Percentiles rank a stretch among this genome's conserved stretches.
Conservation (phyloP, 2,888 invertebrate genomes). For the Phyllotreta striolata region DNA sequence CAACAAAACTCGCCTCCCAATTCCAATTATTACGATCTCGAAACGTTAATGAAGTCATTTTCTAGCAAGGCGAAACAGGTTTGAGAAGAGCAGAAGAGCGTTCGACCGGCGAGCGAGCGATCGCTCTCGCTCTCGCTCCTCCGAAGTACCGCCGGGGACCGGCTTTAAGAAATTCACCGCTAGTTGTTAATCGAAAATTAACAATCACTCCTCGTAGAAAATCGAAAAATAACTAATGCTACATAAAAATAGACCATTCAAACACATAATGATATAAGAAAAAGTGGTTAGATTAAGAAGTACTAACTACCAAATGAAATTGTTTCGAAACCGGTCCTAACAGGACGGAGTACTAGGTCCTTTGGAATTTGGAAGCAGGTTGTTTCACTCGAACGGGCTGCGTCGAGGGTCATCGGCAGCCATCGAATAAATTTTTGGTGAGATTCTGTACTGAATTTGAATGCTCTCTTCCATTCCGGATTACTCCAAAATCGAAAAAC, state of each 20-base stretch:
- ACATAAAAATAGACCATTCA: too few relatives aligned
- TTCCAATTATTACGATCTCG: conserved; percentile 33
- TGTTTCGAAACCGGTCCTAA: conserved; percentile 34
- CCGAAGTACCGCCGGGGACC: too few relatives aligned
- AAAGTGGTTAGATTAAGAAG: too few relatives aligned
- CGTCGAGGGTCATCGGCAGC: conserved; percentile 23
- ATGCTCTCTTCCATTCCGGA: too few relatives aligned
- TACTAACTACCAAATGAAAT: conserved; percentile 30
- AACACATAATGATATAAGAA: too few relatives aligned
- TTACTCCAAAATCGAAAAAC: too few relatives aligned
- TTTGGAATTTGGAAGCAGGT: conserved; percentile 57
- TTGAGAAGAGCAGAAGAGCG: conserved; percentile 22
- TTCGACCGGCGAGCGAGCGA: background rate
- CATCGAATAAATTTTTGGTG: conserved; percentile 11
- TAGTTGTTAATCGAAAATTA: too few relatives aligned
- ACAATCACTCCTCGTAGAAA: too few relatives aligned
- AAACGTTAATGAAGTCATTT: conserved; percentile 46
- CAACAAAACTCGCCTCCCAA: conserved; percentile 31
- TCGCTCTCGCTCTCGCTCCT: too few relatives aligned
- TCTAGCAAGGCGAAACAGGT: conserved; percentile 43
- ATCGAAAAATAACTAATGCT: too few relatives aligned
- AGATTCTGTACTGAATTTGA: background rate
- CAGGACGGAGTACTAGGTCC: conserved; percentile 49
- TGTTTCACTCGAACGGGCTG: conserved; percentile 48
- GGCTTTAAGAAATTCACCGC: too few relatives aligned